Conservation (phyloP, 2,888 invertebrate genomes). For the Acholoe squamosa region DNA sequence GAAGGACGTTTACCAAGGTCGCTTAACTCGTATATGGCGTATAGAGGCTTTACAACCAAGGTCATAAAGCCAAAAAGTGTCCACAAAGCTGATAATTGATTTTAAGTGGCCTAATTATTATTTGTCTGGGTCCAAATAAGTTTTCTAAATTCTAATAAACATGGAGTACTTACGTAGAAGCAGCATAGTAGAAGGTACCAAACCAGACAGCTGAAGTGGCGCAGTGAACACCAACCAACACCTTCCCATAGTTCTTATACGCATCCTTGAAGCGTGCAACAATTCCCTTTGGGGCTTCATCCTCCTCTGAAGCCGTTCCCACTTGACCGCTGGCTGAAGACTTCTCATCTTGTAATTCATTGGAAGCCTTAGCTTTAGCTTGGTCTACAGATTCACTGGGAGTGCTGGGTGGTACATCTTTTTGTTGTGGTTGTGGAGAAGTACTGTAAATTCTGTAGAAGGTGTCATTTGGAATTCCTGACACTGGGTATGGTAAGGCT, state of each 20-base stretch:
- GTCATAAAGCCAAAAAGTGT: no score
- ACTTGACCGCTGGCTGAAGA: not conserved
- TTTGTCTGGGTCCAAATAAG: not conserved
- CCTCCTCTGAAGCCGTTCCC: not conserved
- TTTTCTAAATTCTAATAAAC: not conserved
- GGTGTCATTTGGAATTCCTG: not conserved
- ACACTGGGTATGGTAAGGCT: not conserved
- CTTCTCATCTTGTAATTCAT: not conserved
- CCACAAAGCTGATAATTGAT: no score
- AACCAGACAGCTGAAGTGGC: constrained; percentile 95
- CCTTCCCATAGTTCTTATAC: constrained; percentile 98
- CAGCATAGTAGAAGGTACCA: constrained; percentile 92
- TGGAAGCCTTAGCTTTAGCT: not conserved
- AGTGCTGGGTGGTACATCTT: not conserved
- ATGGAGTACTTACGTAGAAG: constrained; percentile 88
- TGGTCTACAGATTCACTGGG: not conserved
- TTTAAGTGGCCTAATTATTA: no score
- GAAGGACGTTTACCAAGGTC: no score
- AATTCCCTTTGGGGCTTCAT: constrained; percentile 83
- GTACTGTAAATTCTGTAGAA: not conserved
- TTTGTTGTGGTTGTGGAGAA: constrained; percentile 5
- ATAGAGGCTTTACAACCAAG: no score
- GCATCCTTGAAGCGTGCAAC: constrained; percentile 94
- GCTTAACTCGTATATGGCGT: no score
- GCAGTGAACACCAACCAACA: constrained; percentile 95